phyloP scores from a whole-genome alignment of 2,888 invertebrate species.

The Ectobius pallidus region DNA sequence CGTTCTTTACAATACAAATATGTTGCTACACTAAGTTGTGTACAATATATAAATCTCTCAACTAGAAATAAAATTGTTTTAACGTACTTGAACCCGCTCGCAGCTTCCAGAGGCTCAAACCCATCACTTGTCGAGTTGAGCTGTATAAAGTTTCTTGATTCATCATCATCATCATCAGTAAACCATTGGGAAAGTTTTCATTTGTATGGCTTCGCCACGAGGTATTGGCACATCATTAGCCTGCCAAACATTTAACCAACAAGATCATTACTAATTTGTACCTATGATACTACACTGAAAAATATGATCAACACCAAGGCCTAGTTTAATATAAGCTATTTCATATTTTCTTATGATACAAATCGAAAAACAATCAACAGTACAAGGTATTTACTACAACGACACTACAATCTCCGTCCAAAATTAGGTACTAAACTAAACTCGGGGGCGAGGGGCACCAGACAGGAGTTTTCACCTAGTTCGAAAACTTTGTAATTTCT shows the following conservation, averaged over 20 bases:
- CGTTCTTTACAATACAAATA: slow-evolving; percentile 9
- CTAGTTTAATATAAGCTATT: not conserved
- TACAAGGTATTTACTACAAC: not conserved
- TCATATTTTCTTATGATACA: too few species aligned
- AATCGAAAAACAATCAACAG: too few species aligned
- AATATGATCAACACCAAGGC: not conserved
- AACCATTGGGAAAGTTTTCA: slow-evolving; percentile 26
- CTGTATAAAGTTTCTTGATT: not conserved
- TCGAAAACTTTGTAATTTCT: not conserved
- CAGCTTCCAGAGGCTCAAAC: not conserved
- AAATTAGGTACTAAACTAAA: not conserved
- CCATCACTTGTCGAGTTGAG: not conserved
- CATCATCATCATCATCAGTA: slow-evolving; percentile 14
- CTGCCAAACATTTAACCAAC: slow-evolving; percentile 29
- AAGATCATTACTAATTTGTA: slow-evolving; percentile 23
- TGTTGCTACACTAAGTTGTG: not conserved
- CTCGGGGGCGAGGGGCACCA: not conserved
- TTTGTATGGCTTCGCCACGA: slow-evolving; percentile 24
- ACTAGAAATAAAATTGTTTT: too few species aligned
- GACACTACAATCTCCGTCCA: not conserved
- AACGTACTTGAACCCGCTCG: not conserved
- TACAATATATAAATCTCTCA: not conserved
- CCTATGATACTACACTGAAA: not conserved
- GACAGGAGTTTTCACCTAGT: not conserved
- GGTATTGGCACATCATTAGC: slow-evolving; percentile 15